A percentile compares a stretch with the other conserved stretches of the same genome.
phyloP scores from a whole-genome alignment of 92 coral and sea anemone genomes.

The Epizoanthus scotinus region DNA sequence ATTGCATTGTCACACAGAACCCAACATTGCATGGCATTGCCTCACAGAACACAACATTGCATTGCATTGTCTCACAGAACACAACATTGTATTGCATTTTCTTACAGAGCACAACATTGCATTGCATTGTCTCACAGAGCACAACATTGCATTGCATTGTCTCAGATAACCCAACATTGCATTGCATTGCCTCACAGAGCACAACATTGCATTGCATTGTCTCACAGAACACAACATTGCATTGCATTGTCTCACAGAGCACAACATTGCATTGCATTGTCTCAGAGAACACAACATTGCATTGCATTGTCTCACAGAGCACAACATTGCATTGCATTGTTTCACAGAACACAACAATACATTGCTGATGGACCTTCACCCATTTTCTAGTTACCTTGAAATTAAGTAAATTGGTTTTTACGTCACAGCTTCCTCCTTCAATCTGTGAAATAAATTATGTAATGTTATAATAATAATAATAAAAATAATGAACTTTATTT shows the following conservation, averaged over 20 bases:
- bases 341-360: not conserved
- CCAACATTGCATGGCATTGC: too few species aligned
- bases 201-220: not conserved
- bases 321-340: not conserved
- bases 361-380: not conserved
- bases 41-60: too few species aligned
- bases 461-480: not conserved
- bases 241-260: not conserved
- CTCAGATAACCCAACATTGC: too few species aligned
- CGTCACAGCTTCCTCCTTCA: slow-evolving; percentile 62
- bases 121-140: too few species aligned
- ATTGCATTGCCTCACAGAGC: too few species aligned
- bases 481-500: too few species aligned
- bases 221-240: not conserved
- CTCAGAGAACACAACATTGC: too few species aligned
- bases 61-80: not conserved
- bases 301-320: too few species aligned
- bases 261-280: not conserved
- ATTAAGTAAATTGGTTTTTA: slow-evolving; percentile 54
- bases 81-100: not conserved
- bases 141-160: too few species aligned
- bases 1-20: too few species aligned
- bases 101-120: not conserved
- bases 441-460: not conserved
- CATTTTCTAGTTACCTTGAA: slow-evolving; percentile 55